phyloP scores from a whole-genome alignment of 2,888 invertebrate genomes.

The Trichogramma dendrolimi region DNA sequence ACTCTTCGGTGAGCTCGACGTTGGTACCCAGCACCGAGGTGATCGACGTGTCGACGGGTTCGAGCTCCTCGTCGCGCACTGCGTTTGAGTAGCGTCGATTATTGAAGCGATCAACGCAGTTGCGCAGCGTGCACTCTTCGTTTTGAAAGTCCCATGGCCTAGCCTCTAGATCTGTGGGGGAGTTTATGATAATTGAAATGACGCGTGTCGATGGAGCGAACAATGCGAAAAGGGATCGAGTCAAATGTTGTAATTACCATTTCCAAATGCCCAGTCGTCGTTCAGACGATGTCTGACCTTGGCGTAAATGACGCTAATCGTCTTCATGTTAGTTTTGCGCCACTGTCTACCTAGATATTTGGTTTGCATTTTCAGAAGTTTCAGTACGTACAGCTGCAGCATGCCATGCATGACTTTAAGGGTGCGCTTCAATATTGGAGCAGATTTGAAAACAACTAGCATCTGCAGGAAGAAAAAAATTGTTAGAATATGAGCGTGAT shows the following conservation, averaged over 20 bases:
- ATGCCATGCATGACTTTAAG: constrained; percentile 92
- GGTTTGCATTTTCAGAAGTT: constrained; percentile 98
- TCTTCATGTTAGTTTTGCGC: constrained; percentile 99
- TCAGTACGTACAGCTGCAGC: constrained; percentile 96
- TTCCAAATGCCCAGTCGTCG: constrained; percentile 99
- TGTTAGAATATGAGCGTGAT: not conserved
- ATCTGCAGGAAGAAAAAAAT: constrained; percentile 56
- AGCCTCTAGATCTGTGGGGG: constrained; percentile 77
- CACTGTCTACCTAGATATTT: constrained; percentile 98
- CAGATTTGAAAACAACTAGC: constrained; percentile 99
- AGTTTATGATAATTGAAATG: not conserved
- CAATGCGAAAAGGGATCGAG: not conserved
- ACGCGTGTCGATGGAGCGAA: not conserved
- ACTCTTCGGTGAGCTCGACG: constrained; percentile 84
- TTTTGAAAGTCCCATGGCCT: constrained; percentile 98
- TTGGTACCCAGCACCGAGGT: constrained; percentile 75
- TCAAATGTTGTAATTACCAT: constrained; percentile 57
- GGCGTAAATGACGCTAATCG: constrained; percentile 97
- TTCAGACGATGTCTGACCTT: constrained; percentile 94
- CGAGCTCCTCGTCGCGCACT: constrained; percentile 58
- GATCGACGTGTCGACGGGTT: constrained; percentile 74
- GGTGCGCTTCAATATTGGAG: constrained; percentile 94
- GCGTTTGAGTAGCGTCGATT: constrained; percentile 71
- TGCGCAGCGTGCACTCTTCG: constrained; percentile 90
- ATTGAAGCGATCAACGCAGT: constrained; percentile 94